phyloP scores from a whole-genome alignment of 1,140 invertebrate genomes.

The Calliphora vicina region DNA sequence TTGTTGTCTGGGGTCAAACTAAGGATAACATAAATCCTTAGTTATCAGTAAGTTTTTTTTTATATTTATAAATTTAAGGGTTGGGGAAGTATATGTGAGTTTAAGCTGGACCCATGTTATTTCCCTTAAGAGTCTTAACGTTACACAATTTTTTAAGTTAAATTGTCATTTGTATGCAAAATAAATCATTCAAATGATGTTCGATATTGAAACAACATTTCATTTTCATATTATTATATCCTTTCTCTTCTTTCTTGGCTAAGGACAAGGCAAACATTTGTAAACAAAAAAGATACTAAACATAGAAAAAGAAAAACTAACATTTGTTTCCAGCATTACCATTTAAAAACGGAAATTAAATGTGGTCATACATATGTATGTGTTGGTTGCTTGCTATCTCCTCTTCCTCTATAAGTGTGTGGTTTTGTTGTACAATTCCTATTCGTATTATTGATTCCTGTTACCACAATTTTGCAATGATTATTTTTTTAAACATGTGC shows the following conservation, averaged over 20 bases:
- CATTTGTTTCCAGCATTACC: background rate
- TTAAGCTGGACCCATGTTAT: background rate
- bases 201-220: constrained; percentile 12
- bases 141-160: background rate
- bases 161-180: constrained; percentile 32
- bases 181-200: constrained; percentile 27
- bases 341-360: constrained; percentile 22
- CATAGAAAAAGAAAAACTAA: background rate
- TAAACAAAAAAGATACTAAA: too few species aligned
- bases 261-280: too few species aligned
- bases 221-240: background rate
- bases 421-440: background rate
- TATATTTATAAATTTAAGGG: background rate
- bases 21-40: background rate
- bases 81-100: background rate
- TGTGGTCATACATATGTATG: constrained; percentile 9
- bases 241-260: too few species aligned
- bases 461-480: background rate
- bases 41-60: too few species aligned
- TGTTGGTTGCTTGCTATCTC: background rate
- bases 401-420: background rate
- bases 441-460: background rate
- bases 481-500: background rate
- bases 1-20: background rate
- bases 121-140: constrained; percentile 30